Evolutionary conservation across 2,113 vertebrate genomes (phyloP).

Genomic region (Oreotragus oreotragus): DNA sequence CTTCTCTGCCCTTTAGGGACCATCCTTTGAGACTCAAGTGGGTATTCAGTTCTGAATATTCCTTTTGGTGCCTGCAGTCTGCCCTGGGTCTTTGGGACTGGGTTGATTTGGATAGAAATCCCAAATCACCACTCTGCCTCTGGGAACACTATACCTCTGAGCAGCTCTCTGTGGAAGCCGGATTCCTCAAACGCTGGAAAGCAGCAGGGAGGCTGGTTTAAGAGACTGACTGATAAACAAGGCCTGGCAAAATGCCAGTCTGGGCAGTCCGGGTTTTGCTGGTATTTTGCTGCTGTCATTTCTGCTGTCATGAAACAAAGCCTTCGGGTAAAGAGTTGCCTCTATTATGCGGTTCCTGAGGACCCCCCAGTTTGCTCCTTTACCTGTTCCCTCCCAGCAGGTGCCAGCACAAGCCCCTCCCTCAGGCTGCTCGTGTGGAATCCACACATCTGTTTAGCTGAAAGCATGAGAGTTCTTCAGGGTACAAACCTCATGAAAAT

Average conservation of each 20-base stretch:
- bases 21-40: neutral
- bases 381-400: neutral
- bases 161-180: accelerated
- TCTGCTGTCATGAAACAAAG: neutral
- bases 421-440: neutral
- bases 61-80: neutral
- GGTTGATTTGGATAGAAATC: neutral
- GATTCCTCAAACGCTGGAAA: neutral
- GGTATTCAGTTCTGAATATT: neutral
- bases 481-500: neutral
- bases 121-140: neutral
- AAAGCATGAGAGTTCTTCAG: neutral
- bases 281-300: neutral
- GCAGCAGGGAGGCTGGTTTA: neutral
- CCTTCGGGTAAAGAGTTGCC: neutral
- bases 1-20: neutral
- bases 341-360: accelerated
- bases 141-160: neutral
- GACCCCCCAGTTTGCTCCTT: neutral
- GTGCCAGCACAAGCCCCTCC: neutral
- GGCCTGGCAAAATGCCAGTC: neutral
- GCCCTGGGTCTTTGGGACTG: neutral
- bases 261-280: neutral
- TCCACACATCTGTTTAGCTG: neutral
- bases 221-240: neutral